Conservation (phyloP, 2,113 vertebrate species). For the Calyptommatus sinebrachiatus region DNA sequence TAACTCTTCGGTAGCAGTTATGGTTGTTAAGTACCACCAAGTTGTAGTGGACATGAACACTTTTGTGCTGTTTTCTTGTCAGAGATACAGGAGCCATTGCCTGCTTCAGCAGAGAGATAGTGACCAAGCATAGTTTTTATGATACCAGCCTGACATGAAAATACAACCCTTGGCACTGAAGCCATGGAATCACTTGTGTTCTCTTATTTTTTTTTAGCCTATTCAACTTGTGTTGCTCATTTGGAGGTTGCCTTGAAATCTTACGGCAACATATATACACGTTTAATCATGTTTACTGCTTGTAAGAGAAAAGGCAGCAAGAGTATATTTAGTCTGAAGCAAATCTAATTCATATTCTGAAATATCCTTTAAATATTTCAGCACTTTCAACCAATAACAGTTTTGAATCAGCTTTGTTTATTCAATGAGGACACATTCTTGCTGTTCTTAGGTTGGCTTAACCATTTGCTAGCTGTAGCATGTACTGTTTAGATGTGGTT, state of each 20-base stretch:
- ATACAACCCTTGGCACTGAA: no score
- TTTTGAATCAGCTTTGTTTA: conserved; percentile 9
- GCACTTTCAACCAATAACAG: conserved; percentile 29
- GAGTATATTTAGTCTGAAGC: conserved; percentile 52
- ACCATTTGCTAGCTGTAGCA: no score
- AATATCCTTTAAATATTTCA: conserved; percentile 50
- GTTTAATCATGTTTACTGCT: conserved; percentile 44
- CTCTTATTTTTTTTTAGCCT: background rate
- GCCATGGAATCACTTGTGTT: no score
- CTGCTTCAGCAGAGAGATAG: no score
- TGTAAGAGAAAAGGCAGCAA: conserved; percentile 26
- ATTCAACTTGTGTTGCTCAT: conserved; percentile 21
- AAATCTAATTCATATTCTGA: conserved; percentile 44
- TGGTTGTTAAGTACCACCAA: no score
- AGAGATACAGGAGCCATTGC: no score
- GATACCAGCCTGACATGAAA: no score
- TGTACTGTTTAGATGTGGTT: background rate
- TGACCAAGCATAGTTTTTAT: no score
- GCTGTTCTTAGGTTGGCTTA: no score
- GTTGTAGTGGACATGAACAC: no score
- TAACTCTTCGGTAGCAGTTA: no score
- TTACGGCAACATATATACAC: conserved; percentile 42
- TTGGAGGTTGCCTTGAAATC: conserved; percentile 40
- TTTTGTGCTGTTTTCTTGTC: no score
- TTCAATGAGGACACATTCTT: background rate